Evolutionary conservation across 2,797 vertebrate species (phyloP).

Genomic region (Urosaurus nigricauda): DNA sequence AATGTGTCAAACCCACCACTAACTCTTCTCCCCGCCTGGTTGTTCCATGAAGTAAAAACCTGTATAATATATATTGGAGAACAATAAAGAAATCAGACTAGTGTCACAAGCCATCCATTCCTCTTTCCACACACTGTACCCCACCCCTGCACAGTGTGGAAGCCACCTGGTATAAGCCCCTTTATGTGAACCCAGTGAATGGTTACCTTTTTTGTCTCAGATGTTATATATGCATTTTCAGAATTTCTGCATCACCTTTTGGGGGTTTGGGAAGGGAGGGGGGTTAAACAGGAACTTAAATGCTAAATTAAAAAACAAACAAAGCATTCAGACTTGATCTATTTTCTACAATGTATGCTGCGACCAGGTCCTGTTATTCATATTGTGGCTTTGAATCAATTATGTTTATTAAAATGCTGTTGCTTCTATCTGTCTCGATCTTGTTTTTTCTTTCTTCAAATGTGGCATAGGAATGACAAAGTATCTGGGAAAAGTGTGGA

Average conservation of each 20-base stretch:
- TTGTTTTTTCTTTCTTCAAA: conserved; percentile 45
- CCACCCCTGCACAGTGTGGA: conserved; percentile 23
- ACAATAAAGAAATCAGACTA: conserved; percentile 28
- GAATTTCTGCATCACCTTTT: conserved; percentile 72
- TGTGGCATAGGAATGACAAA: neutral
- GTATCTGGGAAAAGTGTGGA: conserved; percentile 29
- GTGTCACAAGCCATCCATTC: conserved; percentile 31
- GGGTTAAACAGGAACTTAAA: conserved; percentile 62
- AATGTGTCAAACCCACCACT: neutral
- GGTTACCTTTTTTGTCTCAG: conserved; percentile 80
- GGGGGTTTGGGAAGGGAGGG: conserved; percentile 60
- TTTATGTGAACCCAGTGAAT: conserved; percentile 82
- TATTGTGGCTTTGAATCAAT: conserved; percentile 83
- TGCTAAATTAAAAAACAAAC: conserved; percentile 48
- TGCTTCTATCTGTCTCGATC: conserved; percentile 81
- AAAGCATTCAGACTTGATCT: conserved; percentile 84
- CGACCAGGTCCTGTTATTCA: conserved; percentile 80
- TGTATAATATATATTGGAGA: neutral
- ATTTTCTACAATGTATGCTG: conserved; percentile 88
- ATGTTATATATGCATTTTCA: conserved; percentile 86
- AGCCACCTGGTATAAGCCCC: conserved; percentile 58
- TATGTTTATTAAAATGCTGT: conserved; percentile 86
- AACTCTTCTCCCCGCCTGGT: conserved; percentile 1
- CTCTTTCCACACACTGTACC: neutral
- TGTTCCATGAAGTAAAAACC: conserved; percentile 26